Conservation (phyloP, 2,797 vertebrate genomes). For the Rachycentron canadum region DNA sequence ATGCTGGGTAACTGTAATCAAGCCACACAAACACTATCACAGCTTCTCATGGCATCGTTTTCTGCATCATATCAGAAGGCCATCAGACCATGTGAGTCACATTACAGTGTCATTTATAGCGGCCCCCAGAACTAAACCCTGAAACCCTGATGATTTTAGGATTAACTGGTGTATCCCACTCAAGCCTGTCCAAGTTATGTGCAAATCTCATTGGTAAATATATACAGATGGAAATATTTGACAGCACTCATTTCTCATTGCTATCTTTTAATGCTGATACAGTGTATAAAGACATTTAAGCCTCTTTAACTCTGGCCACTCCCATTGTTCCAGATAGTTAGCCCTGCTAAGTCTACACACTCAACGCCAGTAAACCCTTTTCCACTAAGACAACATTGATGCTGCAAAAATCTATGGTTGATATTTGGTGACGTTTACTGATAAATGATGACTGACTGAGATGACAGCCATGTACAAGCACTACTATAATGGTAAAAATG, state of each 20-base stretch:
- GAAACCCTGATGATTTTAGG: slow-evolving; percentile 57
- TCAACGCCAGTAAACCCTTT: slow-evolving; percentile 48
- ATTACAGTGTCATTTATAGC: slow-evolving; percentile 42
- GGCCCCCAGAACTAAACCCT: slow-evolving; percentile 24
- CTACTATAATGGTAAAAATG: background rate
- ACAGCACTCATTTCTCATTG: slow-evolving; percentile 39
- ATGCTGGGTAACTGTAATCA: background rate
- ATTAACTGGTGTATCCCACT: slow-evolving; percentile 58
- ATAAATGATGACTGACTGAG: background rate
- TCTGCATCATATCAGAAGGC: slow-evolving; percentile 17
- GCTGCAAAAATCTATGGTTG: slow-evolving; percentile 6
- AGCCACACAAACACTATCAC: slow-evolving; percentile 9
- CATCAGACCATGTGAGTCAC: background rate
- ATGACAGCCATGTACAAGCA: background rate
- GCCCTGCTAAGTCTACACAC: slow-evolving; percentile 56
- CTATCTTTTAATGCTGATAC: slow-evolving; percentile 40
- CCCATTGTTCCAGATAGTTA: slow-evolving; percentile 51
- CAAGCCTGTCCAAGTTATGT: slow-evolving; percentile 40
- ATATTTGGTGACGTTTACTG: background rate
- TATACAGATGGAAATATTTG: slow-evolving; percentile 53
- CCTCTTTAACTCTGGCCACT: slow-evolving; percentile 47
- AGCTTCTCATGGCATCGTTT: slow-evolving; percentile 3
- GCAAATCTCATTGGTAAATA: slow-evolving; percentile 68
- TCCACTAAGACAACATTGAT: slow-evolving; percentile 1
- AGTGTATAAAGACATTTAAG: slow-evolving; percentile 49